Evolutionary conservation across 2,113 vertebrate genomes (phyloP).

Genomic region (Albula glossodonta): DNA sequence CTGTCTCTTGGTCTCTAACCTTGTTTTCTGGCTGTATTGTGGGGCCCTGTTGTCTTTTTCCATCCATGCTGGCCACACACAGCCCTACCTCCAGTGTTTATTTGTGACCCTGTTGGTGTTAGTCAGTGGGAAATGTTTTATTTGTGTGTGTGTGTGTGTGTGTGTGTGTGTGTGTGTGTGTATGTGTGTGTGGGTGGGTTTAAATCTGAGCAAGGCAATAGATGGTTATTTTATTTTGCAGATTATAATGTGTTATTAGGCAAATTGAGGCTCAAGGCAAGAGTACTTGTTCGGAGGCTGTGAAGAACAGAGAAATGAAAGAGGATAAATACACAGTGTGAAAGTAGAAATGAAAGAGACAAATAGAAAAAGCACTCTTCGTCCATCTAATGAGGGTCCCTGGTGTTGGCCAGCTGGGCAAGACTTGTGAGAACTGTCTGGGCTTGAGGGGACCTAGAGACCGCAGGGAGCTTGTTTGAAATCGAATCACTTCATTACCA

Average conservation of each 20-base stretch:
- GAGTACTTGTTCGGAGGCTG: neutral
- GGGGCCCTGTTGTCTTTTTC: neutral
- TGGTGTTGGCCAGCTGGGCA: neutral
- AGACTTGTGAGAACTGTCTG: neutral
- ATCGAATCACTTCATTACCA: neutral
- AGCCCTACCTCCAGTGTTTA: neutral
- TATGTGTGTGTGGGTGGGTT: conserved; percentile 25
- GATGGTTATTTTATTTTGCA: neutral
- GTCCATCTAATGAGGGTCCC: neutral
- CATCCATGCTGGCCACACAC: neutral
- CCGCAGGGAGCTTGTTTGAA: neutral
- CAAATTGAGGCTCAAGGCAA: neutral
- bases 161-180: conserved; percentile 29
- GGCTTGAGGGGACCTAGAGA: neutral
- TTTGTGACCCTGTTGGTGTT: neutral
- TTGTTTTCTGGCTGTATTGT: neutral
- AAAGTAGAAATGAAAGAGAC: neutral
- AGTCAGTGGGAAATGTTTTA: conserved; percentile 22
- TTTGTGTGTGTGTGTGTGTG: conserved; percentile 9
- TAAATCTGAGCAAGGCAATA: neutral
- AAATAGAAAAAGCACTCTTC: neutral
- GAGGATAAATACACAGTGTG: neutral
- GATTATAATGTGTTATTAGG: neutral
- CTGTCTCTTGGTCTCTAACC: neutral
- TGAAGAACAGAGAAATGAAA: neutral